These are phyloP conservation scores for Enteromius unitaeniatus DNA, from an alignment of 2,797 vertebrate species.

Conservation along the genomic window DNA sequence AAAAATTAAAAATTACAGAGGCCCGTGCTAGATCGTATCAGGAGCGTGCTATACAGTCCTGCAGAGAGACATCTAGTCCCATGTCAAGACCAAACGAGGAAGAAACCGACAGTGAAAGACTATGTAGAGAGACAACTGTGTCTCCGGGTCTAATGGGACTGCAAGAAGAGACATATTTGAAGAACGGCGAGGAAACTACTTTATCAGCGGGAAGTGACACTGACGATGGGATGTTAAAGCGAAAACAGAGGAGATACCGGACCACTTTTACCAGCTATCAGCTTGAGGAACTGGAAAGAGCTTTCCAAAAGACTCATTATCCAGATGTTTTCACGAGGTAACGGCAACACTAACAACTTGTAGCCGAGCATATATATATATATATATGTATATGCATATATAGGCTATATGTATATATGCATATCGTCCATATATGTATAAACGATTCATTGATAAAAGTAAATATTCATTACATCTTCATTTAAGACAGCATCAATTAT, in stretches of 20 bases:
- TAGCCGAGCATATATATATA: neutral
- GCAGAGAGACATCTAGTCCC: neutral
- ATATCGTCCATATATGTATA: too few species aligned
- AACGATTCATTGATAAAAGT: neutral
- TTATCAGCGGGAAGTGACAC: conserved; percentile 87
- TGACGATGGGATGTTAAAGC: conserved; percentile 85
- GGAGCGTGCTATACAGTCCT: conserved; percentile 72
- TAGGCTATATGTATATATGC: neutral
- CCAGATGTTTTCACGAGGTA: conserved; percentile 92
- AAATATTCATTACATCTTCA: neutral
- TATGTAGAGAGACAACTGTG: conserved; percentile 74
- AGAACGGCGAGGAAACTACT: conserved; percentile 84
- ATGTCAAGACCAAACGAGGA: conserved; percentile 44
- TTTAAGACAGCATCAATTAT: neutral
- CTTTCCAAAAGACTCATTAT: conserved; percentile 91
- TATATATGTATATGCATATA: neutral
- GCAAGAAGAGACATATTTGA: conserved; percentile 74
- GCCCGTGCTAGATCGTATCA: conserved; percentile 83
- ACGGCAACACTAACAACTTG: neutral
- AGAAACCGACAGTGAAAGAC: conserved; percentile 62
- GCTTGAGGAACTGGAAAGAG: conserved; percentile 88
- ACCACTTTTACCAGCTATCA: conserved; percentile 91
- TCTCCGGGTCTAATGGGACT: conserved; percentile 74
- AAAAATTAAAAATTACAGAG: conserved; percentile 82
- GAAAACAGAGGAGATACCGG: conserved; percentile 88